Evolutionary conservation across 2,888 invertebrate species (phyloP).

Genomic region (Agrilus mali): DNA sequence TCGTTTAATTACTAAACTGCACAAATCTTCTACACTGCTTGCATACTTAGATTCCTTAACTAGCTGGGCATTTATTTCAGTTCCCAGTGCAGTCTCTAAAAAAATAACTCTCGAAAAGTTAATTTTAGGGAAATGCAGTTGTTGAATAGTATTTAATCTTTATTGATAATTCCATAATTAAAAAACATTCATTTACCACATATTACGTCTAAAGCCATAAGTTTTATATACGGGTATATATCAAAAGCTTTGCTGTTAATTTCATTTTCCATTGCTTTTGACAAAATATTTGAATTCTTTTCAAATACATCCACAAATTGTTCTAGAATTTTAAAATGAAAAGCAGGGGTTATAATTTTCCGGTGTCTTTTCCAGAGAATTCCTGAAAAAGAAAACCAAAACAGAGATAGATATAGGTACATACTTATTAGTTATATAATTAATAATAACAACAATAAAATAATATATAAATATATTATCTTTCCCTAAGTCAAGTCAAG

Average conservation of each 20-base stretch:
- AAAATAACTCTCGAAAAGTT: too few species aligned
- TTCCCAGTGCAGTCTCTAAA: constrained; percentile 43
- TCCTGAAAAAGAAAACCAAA: too few species aligned
- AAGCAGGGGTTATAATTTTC: constrained; percentile 63
- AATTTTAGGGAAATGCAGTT: too few species aligned
- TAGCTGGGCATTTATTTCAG: constrained; percentile 55
- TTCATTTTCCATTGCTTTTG: constrained; percentile 36
- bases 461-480: too few species aligned
- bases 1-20: constrained; percentile 20
- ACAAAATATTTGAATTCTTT: constrained; percentile 44
- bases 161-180: too few species aligned
- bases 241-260: constrained; percentile 37
- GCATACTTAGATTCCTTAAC: constrained; percentile 59
- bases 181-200: constrained; percentile 46
- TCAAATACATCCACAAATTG: constrained; percentile 59
- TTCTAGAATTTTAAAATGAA: constrained; percentile 66
- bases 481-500: too few species aligned
- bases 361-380: constrained; percentile 49
- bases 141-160: too few species aligned
- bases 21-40: constrained; percentile 47
- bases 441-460: too few species aligned
- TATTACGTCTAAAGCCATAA: constrained; percentile 48
- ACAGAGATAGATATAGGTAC: too few species aligned
- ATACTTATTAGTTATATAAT: too few species aligned
- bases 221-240: constrained; percentile 47